These are phyloP conservation scores for Epinephelus cyanopodus DNA, from an alignment of 2,113 vertebrate genomes.

Conservation along the genomic window DNA sequence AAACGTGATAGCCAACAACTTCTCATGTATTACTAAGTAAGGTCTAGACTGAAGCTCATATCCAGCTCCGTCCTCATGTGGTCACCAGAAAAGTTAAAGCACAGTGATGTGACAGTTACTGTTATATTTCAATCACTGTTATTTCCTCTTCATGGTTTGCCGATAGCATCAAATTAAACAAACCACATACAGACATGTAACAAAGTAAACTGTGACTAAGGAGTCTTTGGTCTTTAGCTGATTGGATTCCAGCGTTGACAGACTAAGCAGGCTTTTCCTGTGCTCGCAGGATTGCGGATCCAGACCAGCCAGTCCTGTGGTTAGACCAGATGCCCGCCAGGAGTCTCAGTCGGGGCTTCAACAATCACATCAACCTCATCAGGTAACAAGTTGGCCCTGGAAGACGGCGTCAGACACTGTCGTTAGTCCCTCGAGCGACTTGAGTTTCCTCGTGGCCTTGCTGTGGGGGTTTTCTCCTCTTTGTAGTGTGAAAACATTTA, in stretches of 20 bases:
- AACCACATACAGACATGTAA: neutral
- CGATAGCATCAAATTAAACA: neutral
- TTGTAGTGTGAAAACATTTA: neutral
- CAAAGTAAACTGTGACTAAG: neutral
- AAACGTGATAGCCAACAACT: neutral
- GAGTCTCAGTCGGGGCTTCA: conserved; percentile 96
- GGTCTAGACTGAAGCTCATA: neutral
- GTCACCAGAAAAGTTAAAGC: neutral
- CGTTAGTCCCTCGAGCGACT: neutral
- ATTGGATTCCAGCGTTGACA: neutral
- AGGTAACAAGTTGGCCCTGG: conserved; percentile 79
- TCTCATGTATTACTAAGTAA: neutral
- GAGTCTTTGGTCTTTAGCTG: neutral
- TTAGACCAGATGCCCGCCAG: conserved; percentile 97
- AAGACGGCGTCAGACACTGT: neutral
- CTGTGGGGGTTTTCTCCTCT: neutral
- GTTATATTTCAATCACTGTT: neutral
- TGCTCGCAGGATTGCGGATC: conserved; percentile 91
- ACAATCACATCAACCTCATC: conserved; percentile 98
- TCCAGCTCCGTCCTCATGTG: neutral
- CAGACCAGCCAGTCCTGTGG: conserved; percentile 98
- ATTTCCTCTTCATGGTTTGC: neutral
- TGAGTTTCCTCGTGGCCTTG: neutral
- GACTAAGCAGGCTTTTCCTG: conserved; percentile 17
- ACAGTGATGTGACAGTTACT: neutral